Percentiles rank a stretch among this genome's conserved stretches.
Conservation (phyloP, 2,113 vertebrate genomes). For the Phrynocephalus versicolor region DNA sequence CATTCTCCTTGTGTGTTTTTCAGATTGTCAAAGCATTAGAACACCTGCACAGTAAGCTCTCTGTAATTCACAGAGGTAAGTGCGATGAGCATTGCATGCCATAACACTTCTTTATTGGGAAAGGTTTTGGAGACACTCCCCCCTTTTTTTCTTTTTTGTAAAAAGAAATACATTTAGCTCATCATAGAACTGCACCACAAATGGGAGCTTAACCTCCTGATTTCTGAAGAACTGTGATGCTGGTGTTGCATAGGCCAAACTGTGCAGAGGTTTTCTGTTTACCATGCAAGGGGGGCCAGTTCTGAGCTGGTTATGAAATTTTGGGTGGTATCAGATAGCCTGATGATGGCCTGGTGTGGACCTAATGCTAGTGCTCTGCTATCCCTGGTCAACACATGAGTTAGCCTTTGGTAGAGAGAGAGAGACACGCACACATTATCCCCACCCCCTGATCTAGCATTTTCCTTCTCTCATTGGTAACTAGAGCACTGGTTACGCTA, state of each 20-base stretch:
- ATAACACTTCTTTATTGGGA: neutral
- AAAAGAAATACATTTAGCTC: neutral
- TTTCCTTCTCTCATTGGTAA: neutral
- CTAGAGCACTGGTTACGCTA: neutral
- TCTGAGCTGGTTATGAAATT: neutral
- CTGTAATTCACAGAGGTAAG: conserved; percentile 96
- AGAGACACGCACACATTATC: too few species aligned
- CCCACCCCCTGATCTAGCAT: neutral
- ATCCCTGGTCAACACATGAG: neutral
- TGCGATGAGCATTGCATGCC: neutral
- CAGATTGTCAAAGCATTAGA: conserved; percentile 97
- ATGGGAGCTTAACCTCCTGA: neutral
- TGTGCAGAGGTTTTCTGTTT: neutral
- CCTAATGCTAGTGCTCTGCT: too few species aligned
- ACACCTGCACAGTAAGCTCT: conserved; percentile 96
- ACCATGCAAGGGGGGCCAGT: neutral
- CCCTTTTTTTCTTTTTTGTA: too few species aligned
- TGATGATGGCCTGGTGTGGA: too few species aligned
- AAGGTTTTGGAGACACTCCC: neutral
- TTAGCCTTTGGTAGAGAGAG: neutral
- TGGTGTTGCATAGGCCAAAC: neutral
- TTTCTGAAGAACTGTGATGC: neutral
- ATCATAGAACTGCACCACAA: neutral
- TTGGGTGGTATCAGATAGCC: neutral
- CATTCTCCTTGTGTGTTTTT: conserved; percentile 55